Percentiles rank a stretch among this genome's conserved stretches.
Evolutionary conservation across 1,140 invertebrate species (phyloP).

Genomic region (Belonocnema kinseyi): DNA sequence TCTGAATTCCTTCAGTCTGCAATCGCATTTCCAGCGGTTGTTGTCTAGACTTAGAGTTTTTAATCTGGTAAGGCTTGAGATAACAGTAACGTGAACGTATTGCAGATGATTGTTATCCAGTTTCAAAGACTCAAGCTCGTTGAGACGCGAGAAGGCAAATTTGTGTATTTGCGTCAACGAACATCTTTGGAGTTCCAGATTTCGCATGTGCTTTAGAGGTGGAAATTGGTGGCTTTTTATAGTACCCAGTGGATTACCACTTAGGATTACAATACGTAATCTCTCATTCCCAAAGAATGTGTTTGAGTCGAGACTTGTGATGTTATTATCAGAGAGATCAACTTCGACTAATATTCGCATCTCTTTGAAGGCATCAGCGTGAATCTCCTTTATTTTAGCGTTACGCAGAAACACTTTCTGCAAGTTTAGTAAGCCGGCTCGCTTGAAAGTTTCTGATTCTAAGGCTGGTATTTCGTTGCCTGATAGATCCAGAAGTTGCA

Average conservation of each 20-base stretch:
- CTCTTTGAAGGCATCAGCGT: slow-evolving; percentile 89
- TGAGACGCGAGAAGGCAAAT: slow-evolving; percentile 82
- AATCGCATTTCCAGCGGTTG: slow-evolving; percentile 94
- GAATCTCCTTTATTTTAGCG: slow-evolving; percentile 84
- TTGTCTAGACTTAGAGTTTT: slow-evolving; percentile 88
- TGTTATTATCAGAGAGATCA: slow-evolving; percentile 86
- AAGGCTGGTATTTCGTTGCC: slow-evolving; percentile 86
- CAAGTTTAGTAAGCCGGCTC: slow-evolving; percentile 86
- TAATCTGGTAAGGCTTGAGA: slow-evolving; percentile 79
- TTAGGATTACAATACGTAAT: slow-evolving; percentile 81
- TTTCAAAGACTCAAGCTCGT: slow-evolving; percentile 81
- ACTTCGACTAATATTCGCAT: slow-evolving; percentile 92
- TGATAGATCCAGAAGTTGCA: slow-evolving; percentile 90
- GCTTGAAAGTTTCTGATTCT: slow-evolving; percentile 87
- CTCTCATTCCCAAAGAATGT: slow-evolving; percentile 87
- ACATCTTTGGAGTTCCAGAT: slow-evolving; percentile 86
- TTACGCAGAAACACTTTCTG: slow-evolving; percentile 88
- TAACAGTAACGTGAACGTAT: slow-evolving; percentile 80
- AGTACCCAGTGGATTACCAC: slow-evolving; percentile 82
- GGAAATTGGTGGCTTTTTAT: slow-evolving; percentile 83
- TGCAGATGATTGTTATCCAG: slow-evolving; percentile 83
- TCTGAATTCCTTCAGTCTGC: slow-evolving; percentile 86
- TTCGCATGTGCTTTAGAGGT: slow-evolving; percentile 81
- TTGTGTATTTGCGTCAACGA: slow-evolving; percentile 82
- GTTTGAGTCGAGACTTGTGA: slow-evolving; percentile 80